Percentiles rank a stretch among this genome's conserved stretches.
Evolutionary conservation across 2,113 vertebrate genomes (phyloP).

Genomic region (Grallaria varia): DNA sequence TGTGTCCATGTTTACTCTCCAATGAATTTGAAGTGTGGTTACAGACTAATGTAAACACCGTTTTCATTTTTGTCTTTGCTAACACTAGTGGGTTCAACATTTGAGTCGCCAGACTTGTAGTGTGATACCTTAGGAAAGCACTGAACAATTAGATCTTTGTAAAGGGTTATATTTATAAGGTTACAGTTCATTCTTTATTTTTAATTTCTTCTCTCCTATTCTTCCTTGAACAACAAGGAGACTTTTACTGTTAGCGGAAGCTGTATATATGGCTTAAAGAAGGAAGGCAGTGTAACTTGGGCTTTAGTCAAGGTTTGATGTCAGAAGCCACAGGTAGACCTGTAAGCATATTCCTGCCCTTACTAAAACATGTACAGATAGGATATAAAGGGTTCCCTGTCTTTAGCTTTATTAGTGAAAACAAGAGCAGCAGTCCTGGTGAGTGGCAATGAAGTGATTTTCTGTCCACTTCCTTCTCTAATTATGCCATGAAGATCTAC

Average conservation of each 20-base stretch:
- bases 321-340: not conserved
- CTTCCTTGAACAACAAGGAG: not conserved
- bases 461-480: not conserved
- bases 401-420: not conserved
- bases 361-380: not conserved
- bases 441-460: not conserved
- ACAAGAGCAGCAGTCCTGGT: not conserved
- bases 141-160: not conserved
- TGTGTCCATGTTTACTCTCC: not conserved
- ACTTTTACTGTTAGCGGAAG: not conserved
- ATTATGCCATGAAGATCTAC: not conserved
- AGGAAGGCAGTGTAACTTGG: not conserved
- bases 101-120: not conserved
- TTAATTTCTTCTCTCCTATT: not conserved
- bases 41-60: not conserved
- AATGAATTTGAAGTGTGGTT: not conserved
- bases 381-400: not conserved
- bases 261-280: not conserved
- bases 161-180: not conserved
- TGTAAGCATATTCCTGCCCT: not conserved
- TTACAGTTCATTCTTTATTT: not conserved
- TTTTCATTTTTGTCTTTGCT: not conserved
- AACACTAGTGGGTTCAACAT: not conserved
- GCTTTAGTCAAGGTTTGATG: not conserved
- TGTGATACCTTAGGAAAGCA: not conserved